Evolutionary conservation across 2,113 vertebrate genomes (phyloP).

Genomic region (Phasianus colchicus): DNA sequence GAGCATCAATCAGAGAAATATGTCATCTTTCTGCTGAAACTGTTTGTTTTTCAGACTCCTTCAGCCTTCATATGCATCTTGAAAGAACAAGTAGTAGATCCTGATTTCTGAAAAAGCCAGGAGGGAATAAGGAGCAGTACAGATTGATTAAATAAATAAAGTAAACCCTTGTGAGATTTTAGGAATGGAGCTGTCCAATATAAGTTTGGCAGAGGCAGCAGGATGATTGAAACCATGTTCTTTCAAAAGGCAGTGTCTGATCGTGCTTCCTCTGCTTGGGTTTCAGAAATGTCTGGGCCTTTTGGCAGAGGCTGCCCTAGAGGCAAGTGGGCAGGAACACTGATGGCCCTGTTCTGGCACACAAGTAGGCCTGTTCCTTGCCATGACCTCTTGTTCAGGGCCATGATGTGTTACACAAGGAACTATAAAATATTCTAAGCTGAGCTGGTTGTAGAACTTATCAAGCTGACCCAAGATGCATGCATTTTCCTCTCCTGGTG

Average conservation of each 20-base stretch:
- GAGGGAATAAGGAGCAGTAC: neutral
- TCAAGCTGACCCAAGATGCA: fast-evolving
- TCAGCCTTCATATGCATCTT: neutral
- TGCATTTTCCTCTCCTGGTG: fast-evolving
- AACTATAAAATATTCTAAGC: neutral
- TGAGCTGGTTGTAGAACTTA: neutral
- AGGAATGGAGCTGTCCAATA: neutral
- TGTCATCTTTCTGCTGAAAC: neutral
- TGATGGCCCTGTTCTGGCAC: fast-evolving
- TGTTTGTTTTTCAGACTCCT: neutral
- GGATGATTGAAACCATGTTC: neutral
- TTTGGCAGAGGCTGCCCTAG: fast-evolving
- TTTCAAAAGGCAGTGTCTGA: neutral
- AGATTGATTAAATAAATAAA: neutral
- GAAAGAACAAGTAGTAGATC: neutral
- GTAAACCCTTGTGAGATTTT: neutral
- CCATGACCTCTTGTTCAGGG: neutral
- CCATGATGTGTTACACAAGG: fast-evolving
- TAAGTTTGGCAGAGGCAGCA: neutral
- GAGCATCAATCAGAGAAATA: neutral
- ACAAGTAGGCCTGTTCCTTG: neutral
- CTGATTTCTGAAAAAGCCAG: neutral
- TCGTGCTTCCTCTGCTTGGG: neutral
- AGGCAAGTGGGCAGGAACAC: fast-evolving
- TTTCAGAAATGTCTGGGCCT: neutral